phyloP scores from a whole-genome alignment of 2,888 invertebrate species.

The Tillus elongatus region DNA sequence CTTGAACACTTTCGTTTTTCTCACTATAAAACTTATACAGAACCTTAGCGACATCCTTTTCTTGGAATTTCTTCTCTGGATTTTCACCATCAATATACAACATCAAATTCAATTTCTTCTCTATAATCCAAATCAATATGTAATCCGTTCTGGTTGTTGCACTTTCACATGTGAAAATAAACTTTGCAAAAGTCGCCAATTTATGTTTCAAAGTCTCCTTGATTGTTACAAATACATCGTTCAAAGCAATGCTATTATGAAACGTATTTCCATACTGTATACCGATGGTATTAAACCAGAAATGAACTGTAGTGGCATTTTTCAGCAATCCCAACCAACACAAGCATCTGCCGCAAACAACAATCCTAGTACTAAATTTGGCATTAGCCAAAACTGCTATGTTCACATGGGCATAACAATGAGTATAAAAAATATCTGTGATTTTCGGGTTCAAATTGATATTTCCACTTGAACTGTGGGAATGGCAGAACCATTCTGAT shows the following conservation, averaged over 20 bases:
- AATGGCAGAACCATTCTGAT: conserved; percentile 60
- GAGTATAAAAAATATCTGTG: conserved; percentile 50
- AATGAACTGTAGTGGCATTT: conserved; percentile 41
- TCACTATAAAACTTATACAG: conserved; percentile 47
- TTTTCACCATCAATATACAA: conserved; percentile 29
- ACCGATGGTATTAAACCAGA: conserved; percentile 51
- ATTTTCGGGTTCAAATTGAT: conserved; percentile 44
- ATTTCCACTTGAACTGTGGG: no score
- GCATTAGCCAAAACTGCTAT: conserved; percentile 38
- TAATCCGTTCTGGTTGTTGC: conserved; percentile 44
- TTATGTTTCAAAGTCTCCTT: conserved; percentile 46
- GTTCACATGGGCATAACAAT: conserved; percentile 45
- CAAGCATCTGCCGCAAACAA: conserved; percentile 50
- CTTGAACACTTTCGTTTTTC: conserved; percentile 42
- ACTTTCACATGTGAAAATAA: conserved; percentile 46
- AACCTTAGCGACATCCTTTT: conserved; percentile 48
- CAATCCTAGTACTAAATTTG: conserved; percentile 44
- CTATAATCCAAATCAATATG: conserved; percentile 53
- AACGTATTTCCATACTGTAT: conserved; percentile 32
- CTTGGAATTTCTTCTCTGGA: conserved; percentile 39
- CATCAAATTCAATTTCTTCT: conserved; percentile 49
- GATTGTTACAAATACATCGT: conserved; percentile 49
- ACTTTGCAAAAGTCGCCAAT: conserved; percentile 47
- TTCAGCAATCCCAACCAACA: conserved; percentile 51
- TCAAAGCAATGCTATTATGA: conserved; percentile 29